A percentile compares a stretch with the other conserved stretches of the same genome.
Evolutionary conservation across 2,797 vertebrate genomes (phyloP).

Genomic region (Melanotaenia pygmaea): DNA sequence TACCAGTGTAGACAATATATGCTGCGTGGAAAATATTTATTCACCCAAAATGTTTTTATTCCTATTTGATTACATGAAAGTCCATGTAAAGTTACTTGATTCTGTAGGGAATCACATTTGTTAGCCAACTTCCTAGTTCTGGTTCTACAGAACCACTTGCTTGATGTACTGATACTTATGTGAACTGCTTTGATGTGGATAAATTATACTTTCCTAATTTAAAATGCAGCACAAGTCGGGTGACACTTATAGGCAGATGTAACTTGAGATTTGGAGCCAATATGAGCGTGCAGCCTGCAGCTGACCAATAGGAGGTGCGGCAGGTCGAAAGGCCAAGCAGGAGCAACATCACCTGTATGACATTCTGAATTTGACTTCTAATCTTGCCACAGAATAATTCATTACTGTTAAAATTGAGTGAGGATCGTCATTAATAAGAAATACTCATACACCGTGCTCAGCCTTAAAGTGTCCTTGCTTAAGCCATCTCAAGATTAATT

Average conservation of each 20-base stretch:
- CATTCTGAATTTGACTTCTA: not conserved
- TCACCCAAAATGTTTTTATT: not conserved
- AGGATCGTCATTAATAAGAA: not conserved
- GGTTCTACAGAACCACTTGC: not conserved
- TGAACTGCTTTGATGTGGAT: too few species aligned
- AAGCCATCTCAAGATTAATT: constrained; percentile 39
- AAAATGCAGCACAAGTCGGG: too few species aligned
- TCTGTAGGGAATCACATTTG: not conserved
- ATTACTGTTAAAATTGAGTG: not conserved
- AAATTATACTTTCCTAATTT: too few species aligned
- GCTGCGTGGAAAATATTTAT: not conserved
- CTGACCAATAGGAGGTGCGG: too few species aligned
- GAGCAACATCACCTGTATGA: too few species aligned
- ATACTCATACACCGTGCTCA: not conserved
- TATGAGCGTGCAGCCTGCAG: too few species aligned
- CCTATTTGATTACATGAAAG: not conserved
- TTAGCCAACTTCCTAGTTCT: not conserved
- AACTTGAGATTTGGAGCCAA: not conserved
- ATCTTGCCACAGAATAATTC: not conserved
- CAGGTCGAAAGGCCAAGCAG: too few species aligned
- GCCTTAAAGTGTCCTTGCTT: constrained; percentile 59
- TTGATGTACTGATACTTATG: not conserved
- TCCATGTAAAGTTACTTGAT: not conserved
- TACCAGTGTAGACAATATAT: too few species aligned
- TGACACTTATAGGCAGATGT: too few species aligned